Conservation (phyloP, 2,797 vertebrate genomes). For the Macrochelys suwanniensis region DNA sequence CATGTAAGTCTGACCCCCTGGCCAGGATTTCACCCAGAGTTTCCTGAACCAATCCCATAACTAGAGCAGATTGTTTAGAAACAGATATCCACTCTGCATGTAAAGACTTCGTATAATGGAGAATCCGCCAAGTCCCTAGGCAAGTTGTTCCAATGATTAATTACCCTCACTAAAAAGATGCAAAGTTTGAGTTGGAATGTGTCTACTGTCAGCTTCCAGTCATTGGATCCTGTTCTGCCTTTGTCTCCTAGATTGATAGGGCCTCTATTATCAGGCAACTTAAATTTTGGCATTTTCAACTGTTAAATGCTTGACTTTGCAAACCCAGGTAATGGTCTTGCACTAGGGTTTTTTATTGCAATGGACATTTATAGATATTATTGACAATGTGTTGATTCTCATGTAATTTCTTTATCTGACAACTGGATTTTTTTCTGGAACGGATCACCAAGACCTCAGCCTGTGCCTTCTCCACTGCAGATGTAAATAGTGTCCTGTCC, state of each 20-base stretch:
- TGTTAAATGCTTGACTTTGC: not conserved
- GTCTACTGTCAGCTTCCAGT: not conserved
- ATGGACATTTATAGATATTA: not conserved
- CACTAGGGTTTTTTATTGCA: not conserved
- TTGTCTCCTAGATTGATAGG: not conserved
- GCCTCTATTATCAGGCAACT: not conserved
- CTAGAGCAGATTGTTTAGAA: not conserved
- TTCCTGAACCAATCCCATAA: fast-evolving
- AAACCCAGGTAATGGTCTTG: not conserved
- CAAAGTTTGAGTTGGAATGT: not conserved
- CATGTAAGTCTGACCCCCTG: not conserved
- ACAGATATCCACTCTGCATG: not conserved
- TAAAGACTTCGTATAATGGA: not conserved
- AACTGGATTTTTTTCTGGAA: not conserved
- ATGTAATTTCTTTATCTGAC: not conserved
- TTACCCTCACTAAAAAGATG: not conserved
- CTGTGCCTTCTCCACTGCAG: not conserved
- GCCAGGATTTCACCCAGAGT: not conserved
- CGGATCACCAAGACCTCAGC: not conserved
- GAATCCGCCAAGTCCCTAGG: not conserved
- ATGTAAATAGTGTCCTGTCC: not conserved
- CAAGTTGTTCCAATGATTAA: not conserved
- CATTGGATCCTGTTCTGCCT: not conserved
- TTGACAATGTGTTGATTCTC: not conserved
- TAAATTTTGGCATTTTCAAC: not conserved